Evolutionary conservation across 2,113 vertebrate species (phyloP), one percentile per base, ranked within the genome.

Genomic region (Lycaon pictus): DNA sequence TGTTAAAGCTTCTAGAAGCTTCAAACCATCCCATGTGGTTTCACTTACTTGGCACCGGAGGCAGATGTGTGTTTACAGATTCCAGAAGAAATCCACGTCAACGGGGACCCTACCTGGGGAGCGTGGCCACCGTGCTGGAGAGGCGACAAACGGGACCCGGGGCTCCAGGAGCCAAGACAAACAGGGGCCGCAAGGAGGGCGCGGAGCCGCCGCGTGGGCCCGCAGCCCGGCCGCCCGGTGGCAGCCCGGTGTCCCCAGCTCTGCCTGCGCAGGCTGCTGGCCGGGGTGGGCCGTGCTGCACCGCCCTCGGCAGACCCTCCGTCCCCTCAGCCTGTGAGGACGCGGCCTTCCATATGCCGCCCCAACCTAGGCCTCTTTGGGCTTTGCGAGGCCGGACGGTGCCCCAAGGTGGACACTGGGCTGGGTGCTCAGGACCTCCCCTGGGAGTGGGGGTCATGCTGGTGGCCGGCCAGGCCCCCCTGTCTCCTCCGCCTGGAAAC

Each of bases 161-260:
- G 29, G n/a, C 79, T 23, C 88, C 63, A 43, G 62, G 13, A 23
- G 5, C 63, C 77, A 17, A 35, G 58, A 37, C 27, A 1, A 29
- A 35, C 27, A 43, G 19, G 6, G 35, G 43, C 7, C 4, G 23
- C 15, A 29, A 51, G 37, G 37, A 58, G 19, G 48, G 58, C 0
- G 3, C 0, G 1, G 77, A 23, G 25, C 67, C 5, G 0, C 11
- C 1, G 4, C 8, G 43, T 2, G 4, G 11, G 17, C 20, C 67
- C 56, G 56, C 4, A 3, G 19, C 22, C 10, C 0, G 0, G 7
- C 2, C 10, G 0, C 7, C 23, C 48, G 1, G 74, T 20, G 69
- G 48, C 2, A 1, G 51, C 51, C 1, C 0, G 17, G 58, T 56
- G 5, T 6, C 32, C 19, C 53, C 13, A 5, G 74, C 55, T 7